phyloP scores from a whole-genome alignment of 2,888 invertebrate species.

The Polyommatus icarus region DNA sequence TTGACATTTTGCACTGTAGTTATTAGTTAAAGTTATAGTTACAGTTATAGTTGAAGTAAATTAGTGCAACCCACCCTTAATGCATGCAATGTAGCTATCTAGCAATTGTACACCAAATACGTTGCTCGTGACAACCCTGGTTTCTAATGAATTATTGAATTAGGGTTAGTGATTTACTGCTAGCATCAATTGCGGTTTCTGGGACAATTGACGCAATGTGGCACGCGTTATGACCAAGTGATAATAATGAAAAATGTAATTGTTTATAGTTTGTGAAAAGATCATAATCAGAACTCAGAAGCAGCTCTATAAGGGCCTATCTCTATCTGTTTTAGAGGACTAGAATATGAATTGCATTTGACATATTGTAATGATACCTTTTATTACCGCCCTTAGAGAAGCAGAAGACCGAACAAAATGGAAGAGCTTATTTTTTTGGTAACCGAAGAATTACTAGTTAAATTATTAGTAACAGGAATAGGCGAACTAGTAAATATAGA shows the following conservation, averaged over 20 bases:
- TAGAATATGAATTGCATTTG: too few relatives aligned
- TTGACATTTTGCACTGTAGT: too few relatives aligned
- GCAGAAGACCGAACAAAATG: too few relatives aligned
- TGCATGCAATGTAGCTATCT: too few relatives aligned
- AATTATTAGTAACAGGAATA: neutral
- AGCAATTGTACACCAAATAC: neutral
- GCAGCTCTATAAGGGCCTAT: neutral
- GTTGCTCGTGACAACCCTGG: neutral
- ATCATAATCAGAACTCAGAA: neutral
- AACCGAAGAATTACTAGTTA: too few relatives aligned
- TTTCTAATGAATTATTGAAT: slow-evolving; percentile 21
- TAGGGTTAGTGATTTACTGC: slow-evolving; percentile 1
- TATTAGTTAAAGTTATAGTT: too few relatives aligned
- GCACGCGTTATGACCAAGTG: neutral
- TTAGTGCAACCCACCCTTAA: too few relatives aligned
- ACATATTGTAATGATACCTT: too few relatives aligned
- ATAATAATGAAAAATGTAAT: neutral
- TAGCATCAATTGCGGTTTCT: slow-evolving; percentile 15
- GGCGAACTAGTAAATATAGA: neutral
- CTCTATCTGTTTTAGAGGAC: too few relatives aligned
- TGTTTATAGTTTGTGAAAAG: neutral
- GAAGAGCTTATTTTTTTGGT: too few relatives aligned
- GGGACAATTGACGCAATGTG: neutral
- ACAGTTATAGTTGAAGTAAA: too few relatives aligned
- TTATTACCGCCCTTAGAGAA: too few relatives aligned